Evolutionary conservation across 1,140 invertebrate genomes (phyloP).

Genomic region (Bombyx mandarina): DNA sequence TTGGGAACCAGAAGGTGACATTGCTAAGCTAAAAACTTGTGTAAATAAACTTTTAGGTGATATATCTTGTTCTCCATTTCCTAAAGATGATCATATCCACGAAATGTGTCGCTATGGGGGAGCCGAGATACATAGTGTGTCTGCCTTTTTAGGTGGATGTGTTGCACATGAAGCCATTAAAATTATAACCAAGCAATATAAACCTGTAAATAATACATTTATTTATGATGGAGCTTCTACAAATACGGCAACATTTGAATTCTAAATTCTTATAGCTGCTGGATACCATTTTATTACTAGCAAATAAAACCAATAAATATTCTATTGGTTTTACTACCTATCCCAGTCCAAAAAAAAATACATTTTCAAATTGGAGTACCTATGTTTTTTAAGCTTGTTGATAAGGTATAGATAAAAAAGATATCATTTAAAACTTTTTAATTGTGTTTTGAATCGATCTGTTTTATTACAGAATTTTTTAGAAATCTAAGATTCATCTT

Average conservation of each 20-base stretch:
- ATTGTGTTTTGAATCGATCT: no score
- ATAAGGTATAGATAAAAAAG: neutral
- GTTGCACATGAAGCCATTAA: conserved; percentile 98
- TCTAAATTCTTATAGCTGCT: conserved; percentile 52
- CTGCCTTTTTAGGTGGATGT: conserved; percentile 93
- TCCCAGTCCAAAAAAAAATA: neutral
- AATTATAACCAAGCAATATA: conserved; percentile 96
- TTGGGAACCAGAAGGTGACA: conserved; percentile 91
- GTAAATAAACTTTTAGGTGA: conserved; percentile 87
- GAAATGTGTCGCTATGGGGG: conserved; percentile 96
- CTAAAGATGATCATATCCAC: conserved; percentile 95
- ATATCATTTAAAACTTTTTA: neutral
- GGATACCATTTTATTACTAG: neutral
- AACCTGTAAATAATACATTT: conserved; percentile 95
- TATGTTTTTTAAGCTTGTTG: neutral
- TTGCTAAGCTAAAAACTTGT: conserved; percentile 85
- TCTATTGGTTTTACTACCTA: neutral
- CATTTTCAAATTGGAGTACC: neutral
- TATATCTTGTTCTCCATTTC: conserved; percentile 83
- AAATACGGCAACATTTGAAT: conserved; percentile 83
- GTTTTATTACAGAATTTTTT: no score
- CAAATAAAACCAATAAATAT: neutral
- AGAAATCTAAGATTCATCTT: no score
- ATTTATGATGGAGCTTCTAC: conserved; percentile 96
- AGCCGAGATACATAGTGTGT: conserved; percentile 94